phyloP scores from a whole-genome alignment of 2,888 invertebrate genomes.

The Acanthosepion esculentum region DNA sequence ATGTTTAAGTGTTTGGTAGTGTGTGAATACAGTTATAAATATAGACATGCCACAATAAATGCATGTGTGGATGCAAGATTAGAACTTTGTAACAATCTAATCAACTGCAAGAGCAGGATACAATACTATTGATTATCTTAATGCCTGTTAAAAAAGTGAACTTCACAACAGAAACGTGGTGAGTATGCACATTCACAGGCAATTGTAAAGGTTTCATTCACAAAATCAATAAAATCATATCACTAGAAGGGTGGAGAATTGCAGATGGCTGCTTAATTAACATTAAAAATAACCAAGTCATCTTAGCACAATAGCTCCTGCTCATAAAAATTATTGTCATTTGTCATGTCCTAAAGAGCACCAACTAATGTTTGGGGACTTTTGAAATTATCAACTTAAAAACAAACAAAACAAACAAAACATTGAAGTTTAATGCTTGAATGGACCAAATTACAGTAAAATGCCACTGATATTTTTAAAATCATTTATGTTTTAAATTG shows the following conservation, averaged over 20 bases:
- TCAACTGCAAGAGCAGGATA: neutral
- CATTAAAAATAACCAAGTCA: neutral
- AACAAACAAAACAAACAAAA: no score
- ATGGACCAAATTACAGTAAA: no score
- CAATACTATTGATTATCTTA: neutral
- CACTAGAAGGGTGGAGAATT: neutral
- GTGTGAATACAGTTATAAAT: no score
- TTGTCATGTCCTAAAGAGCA: no score
- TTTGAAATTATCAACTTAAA: neutral
- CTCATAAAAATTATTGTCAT: neutral
- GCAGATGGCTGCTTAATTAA: neutral
- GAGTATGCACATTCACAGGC: neutral
- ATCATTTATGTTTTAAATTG: no score
- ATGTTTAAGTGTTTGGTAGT: no score
- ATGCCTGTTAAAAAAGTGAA: neutral
- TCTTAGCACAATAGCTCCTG: neutral
- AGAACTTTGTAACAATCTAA: neutral
- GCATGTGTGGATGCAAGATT: neutral
- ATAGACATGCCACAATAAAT: no score
- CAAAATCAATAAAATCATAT: conserved; percentile 33
- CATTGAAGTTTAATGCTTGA: no score
- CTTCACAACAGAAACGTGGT: neutral
- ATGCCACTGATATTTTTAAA: no score
- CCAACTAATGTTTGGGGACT: no score
- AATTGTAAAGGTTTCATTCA: conserved; percentile 6